Base-by-base conservation (phyloP, 2,797 vertebrate species). In the Macropodus opercularis region DNA sequence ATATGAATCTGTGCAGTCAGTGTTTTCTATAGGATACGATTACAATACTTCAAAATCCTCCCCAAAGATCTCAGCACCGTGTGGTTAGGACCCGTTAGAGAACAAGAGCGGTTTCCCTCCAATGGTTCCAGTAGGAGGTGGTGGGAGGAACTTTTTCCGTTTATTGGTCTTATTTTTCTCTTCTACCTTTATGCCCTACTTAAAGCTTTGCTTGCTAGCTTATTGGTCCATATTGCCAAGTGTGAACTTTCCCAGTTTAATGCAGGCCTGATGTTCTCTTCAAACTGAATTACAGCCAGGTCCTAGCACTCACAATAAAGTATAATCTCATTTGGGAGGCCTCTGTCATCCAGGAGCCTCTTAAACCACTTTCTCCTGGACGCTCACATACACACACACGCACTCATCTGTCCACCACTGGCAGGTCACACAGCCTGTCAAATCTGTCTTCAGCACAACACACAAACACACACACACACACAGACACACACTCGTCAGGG, bases 251-350 rank as follows among this genome's bases (percentile, higher is more conserved):
- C 79, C 58, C 80, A 81, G 79, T 81, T 87, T 88, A 88, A 90
- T 85, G 77, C 75, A 71, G 75, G 72, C 74, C 77, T 82, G 88
- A 87, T 89, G 83, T 87, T 89, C 83, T 91, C 85, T 68, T 89
- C 87, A 92, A 92, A 92, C 91, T 90, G 86, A 90, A 92, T 93
- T 92, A 93, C 83, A 73, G 80, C 72, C 83, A 69, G 76, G 87
- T 87, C 84, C 84, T 88, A 80, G 88, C 86, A 88, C 90, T 87
- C 81, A 91, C 91, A 92, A 92, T 93, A 93, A 92, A 87, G 83
- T 85, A 79, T 92, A 92, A 93, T 93, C 87, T 87, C 81, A 89
- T 92, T 90, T 88, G 89, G 89, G 90, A 85, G 80, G 81, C 66
- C 81, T 75, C 75, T 87, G 87, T 89, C 85, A 87, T 89, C 88